phyloP scores from a whole-genome alignment of 2,888 invertebrate species.

The Drosophila cognata region DNA sequence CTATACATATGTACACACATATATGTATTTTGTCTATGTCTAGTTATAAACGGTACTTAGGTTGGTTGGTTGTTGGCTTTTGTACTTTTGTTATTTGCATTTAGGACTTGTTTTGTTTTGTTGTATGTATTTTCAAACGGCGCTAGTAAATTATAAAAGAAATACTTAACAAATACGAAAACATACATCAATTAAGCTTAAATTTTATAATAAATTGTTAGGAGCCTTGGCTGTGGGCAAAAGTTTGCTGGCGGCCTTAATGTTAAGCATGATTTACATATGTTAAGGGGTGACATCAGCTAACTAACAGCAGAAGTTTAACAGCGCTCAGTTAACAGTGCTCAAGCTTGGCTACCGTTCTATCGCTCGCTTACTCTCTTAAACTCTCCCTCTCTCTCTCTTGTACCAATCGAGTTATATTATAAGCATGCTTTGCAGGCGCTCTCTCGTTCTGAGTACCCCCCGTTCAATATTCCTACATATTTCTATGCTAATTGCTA shows the following conservation, averaged over 20 bases:
- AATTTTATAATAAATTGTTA: conserved; percentile 42
- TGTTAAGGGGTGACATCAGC: conserved; percentile 27
- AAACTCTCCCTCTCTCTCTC: neutral
- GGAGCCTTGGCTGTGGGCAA: conserved; percentile 57
- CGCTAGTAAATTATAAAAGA: conserved; percentile 64
- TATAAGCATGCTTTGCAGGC: conserved; percentile 2
- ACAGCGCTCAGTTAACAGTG: conserved; percentile 2
- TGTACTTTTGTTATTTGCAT: conserved; percentile 79
- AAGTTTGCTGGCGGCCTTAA: conserved; percentile 53
- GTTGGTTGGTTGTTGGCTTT: conserved; percentile 81
- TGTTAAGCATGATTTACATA: conserved; percentile 42
- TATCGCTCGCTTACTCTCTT: neutral
- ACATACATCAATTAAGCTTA: conserved; percentile 53
- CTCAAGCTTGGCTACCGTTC: neutral
- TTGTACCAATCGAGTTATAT: conserved; percentile 12
- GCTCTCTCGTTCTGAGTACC: conserved; percentile 13
- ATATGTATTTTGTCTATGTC: conserved; percentile 49
- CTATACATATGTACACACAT: conserved; percentile 22
- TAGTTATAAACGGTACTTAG: conserved; percentile 71
- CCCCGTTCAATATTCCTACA: conserved; percentile 13
- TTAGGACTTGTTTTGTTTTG: conserved; percentile 73
- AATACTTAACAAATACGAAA: conserved; percentile 73
- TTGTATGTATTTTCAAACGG: conserved; percentile 49
- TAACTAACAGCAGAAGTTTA: conserved; percentile 28
- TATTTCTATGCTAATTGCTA: conserved; percentile 35